Percentiles rank a stretch among this genome's conserved stretches.
These are phyloP conservation scores for Telenomus remus DNA, from an alignment of 1,140 invertebrate species.

Conservation along the genomic window DNA sequence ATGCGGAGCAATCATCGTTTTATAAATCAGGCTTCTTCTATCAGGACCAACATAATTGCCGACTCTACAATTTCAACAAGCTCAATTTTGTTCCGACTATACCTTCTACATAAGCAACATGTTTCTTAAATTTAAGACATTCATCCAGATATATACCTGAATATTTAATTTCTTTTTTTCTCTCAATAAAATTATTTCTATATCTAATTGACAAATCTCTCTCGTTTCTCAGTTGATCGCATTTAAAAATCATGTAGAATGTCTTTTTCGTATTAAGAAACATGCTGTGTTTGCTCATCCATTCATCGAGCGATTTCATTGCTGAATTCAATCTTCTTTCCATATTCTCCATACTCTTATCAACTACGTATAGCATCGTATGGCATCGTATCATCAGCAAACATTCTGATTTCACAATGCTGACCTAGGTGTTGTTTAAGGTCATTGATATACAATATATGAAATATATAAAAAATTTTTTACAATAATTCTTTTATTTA, in stretches of 20 bases:
- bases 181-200: neutral
- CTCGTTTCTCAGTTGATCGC: neutral
- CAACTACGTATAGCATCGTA: too few relatives aligned
- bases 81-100: neutral
- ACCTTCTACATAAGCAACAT: constrained; percentile 7
- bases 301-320: neutral
- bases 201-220: neutral
- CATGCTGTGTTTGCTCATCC: constrained; percentile 4
- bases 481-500: too few relatives aligned
- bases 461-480: too few relatives aligned
- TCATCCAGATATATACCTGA: neutral
- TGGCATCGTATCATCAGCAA: constrained; percentile 13
- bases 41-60: too few relatives aligned
- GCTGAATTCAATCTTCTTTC: too few relatives aligned
- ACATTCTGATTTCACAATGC: constrained; percentile 9
- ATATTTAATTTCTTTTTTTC: constrained; percentile 2
- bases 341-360: too few relatives aligned
- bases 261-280: too few relatives aligned
- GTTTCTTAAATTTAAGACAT: constrained; percentile 2
- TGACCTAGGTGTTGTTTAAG: too few relatives aligned
- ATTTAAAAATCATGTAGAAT: too few relatives aligned
- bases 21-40: too few relatives aligned
- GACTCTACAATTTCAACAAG: constrained; percentile 3
- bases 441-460: constrained; percentile 6
- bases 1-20: constrained; percentile 3